Evolutionary conservation across 37 sponge, comb jelly and placozoan genomes (phyloP).

Genomic region (Cliona cf. orientalis): DNA sequence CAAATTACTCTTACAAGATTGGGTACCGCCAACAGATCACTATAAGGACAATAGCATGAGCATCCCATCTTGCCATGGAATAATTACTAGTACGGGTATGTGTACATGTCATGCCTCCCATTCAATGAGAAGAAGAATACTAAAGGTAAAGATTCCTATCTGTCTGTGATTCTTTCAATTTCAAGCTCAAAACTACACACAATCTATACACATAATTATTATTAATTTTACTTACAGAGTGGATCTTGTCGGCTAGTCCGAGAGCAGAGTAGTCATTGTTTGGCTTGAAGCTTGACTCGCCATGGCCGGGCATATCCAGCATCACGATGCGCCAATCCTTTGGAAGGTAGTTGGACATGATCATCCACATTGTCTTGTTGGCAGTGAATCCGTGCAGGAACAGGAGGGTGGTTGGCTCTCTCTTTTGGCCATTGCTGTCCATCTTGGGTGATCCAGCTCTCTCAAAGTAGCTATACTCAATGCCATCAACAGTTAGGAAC

Average conservation of each 20-base stretch:
- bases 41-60: no score
- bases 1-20: no score
- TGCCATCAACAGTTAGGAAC: constrained; percentile 21
- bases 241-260: constrained; percentile 48
- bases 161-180: no score
- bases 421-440: background rate
- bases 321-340: constrained; percentile 64
- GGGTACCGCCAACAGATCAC: no score
- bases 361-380: constrained; percentile 59
- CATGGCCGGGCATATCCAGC: constrained; percentile 78
- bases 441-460: background rate
- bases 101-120: no score
- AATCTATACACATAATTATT: constrained; percentile 14
- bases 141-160: no score
- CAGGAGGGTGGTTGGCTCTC: constrained; percentile 39
- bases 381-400: constrained; percentile 73
- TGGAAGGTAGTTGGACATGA: constrained; percentile 44
- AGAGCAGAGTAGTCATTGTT: constrained; percentile 23
- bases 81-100: no score
- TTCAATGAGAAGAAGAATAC: no score
- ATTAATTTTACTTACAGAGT: constrained; percentile 55
- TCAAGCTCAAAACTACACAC: no score
- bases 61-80: no score
- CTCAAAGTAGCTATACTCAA: constrained; percentile 59
- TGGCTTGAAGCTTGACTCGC: constrained; percentile 42